Evolutionary conservation across 1,140 invertebrate genomes (phyloP).

Genomic region (Apis cerana): DNA sequence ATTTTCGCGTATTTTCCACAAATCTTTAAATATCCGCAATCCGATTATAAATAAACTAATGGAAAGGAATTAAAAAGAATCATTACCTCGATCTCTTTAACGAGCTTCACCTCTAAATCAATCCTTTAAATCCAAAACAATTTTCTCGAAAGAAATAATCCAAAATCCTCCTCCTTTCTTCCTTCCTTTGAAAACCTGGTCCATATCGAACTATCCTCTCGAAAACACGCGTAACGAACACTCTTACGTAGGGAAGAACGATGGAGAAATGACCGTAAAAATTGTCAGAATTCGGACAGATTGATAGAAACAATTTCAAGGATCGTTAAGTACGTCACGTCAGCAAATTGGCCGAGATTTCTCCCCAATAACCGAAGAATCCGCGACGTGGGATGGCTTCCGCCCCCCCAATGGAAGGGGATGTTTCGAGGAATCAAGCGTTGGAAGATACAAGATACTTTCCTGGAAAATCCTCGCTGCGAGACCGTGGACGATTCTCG

Average conservation of each 20-base stretch:
- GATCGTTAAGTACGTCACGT: slow-evolving; percentile 24
- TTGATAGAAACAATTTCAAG: slow-evolving; percentile 29
- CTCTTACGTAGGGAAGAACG: too few species aligned
- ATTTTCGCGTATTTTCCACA: too few species aligned
- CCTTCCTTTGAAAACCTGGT: not conserved
- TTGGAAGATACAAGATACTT: slow-evolving; percentile 35
- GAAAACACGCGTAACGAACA: not conserved
- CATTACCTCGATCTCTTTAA: too few species aligned
- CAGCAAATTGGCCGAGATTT: slow-evolving; percentile 19
- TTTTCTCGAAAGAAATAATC: not conserved
- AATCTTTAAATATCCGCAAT: too few species aligned
- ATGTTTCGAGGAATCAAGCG: not conserved
- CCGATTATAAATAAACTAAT: too few species aligned
- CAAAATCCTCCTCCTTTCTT: too few species aligned
- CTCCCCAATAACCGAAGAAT: not conserved
- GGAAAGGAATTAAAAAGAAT: too few species aligned
- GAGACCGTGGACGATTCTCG: not conserved
- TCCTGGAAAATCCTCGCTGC: not conserved
- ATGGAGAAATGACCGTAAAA: not conserved
- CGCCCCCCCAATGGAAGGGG: not conserved
- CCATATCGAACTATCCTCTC: not conserved
- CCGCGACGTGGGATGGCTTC: not conserved
- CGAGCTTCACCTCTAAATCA: too few species aligned
- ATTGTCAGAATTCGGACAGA: not conserved
- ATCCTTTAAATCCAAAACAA: too few species aligned